Evolutionary conservation across 2,888 invertebrate species (phyloP), one percentile per base, ranked within the genome.

Genomic region (Cheilosia scutellata): DNA sequence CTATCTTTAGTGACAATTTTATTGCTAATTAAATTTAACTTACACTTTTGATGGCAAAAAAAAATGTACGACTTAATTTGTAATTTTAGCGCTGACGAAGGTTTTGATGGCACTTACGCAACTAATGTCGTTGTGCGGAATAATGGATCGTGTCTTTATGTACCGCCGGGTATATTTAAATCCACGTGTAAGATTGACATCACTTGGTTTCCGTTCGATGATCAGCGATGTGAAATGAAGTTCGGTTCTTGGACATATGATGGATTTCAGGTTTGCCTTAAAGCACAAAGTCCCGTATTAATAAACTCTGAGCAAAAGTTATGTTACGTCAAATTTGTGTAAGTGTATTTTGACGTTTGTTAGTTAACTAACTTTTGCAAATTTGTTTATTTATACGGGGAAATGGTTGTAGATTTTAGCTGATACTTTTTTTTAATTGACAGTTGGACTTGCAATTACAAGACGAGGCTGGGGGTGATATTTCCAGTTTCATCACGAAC

Each of bases 211-310:
- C 99, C 99, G 77, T 99, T 99, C 93, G 99, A 99, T 93, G 98
- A 99, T 94, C 99, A 99, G 93, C 96, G 96, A 89, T 99, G 99
- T 93, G 97, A 98, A 92, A 97, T 99, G 97, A 98, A 99, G 94
- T 99, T 99, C 92, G 99, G 99, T 89, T 98, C 98, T 91, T 99
- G 99, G 99, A 99, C 99, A 87, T 98, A 99, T 93, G 98, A 98
- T 93, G 98, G 98, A 89, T 96, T 97, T 94, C 97, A 97, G 95
- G 97, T 97, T 20, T 20, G 20, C 20, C 20, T 20, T 20, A 20
- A 20, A 20, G 1, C 20, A 20, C 20, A 20, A 20, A 20, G 20
- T 2, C 20, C 20, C 20, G 20, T 20, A 20, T 20, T 20, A 20
- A 20, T 20, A 20, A 20, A 20, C 20, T 20, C 20, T 20, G 20